phyloP scores from a whole-genome alignment of 2,888 invertebrate species.

The Leptopterna dolabrata region DNA sequence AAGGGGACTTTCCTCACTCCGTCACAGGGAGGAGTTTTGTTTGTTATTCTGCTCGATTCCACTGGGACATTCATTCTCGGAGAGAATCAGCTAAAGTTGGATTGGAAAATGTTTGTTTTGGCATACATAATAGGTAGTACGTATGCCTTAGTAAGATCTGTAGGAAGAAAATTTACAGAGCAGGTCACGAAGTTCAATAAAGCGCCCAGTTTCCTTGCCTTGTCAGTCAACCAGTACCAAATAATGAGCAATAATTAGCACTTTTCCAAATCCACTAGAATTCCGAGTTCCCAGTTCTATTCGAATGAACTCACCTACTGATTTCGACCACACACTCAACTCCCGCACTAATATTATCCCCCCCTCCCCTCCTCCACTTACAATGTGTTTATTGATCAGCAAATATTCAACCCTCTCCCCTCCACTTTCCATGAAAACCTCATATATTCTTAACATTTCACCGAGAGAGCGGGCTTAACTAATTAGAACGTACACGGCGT shows the following conservation, averaged over 20 bases:
- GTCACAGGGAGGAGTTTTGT: no score
- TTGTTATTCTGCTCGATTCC: no score
- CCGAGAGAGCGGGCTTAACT: neutral
- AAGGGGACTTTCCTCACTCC: no score
- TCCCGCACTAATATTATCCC: neutral
- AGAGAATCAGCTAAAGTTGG: no score
- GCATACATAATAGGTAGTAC: no score
- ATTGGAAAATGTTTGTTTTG: no score
- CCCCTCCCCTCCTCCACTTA: neutral
- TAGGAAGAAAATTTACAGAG: no score
- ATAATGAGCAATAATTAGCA: neutral
- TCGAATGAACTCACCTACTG: neutral
- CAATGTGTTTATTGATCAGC: neutral
- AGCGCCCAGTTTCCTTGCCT: no score
- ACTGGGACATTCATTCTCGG: no score
- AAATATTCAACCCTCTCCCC: neutral
- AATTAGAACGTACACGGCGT: neutral
- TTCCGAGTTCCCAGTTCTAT: neutral
- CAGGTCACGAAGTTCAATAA: no score
- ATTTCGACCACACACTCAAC: no score
- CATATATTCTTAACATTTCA: neutral
- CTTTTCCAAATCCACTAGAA: neutral
- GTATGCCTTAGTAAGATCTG: no score
- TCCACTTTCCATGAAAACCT: neutral
- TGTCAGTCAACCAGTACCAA: neutral